These are phyloP conservation scores for Callorhinus ursinus DNA, from an alignment of 2,113 vertebrate genomes.

Conservation along the genomic window DNA sequence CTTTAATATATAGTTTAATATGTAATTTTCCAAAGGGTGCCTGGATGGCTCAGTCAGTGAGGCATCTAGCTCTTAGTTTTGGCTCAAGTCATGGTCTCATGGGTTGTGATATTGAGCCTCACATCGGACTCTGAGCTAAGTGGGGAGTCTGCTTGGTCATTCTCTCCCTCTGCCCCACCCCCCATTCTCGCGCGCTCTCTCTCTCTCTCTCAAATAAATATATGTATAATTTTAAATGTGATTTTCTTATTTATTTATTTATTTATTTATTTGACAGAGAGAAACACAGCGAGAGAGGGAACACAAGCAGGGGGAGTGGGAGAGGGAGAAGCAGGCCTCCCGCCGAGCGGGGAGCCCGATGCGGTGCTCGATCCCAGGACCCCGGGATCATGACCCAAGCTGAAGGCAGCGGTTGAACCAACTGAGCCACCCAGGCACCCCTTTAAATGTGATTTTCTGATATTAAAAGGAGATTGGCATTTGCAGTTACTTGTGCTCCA, in stretches of 20 bases:
- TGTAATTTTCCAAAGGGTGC: not conserved
- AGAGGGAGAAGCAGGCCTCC: too few species aligned
- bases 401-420: too few species aligned
- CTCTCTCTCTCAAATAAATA: not conserved
- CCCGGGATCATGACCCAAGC: too few species aligned
- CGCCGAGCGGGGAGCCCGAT: too few species aligned
- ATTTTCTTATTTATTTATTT: too few species aligned
- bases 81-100: not conserved
- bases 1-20: not conserved
- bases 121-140: not conserved
- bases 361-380: too few species aligned
- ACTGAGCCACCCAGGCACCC: too few species aligned
- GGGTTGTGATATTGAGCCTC: not conserved
- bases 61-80: not conserved
- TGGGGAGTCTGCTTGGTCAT: not conserved
- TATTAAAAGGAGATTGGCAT: not conserved
- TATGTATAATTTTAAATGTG: not conserved
- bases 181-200: rapidly evolving
- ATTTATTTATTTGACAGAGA: too few species aligned
- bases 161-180: not conserved
- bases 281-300: too few species aligned
- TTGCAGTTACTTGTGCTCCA: not conserved
- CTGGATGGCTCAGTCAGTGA: not conserved
- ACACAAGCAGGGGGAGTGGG: too few species aligned
- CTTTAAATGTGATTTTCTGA: not conserved